Evolutionary conservation across 2,888 invertebrate species (phyloP), one percentile per base, ranked within the genome.

Genomic region (Tanytarsus gracilentus): DNA sequence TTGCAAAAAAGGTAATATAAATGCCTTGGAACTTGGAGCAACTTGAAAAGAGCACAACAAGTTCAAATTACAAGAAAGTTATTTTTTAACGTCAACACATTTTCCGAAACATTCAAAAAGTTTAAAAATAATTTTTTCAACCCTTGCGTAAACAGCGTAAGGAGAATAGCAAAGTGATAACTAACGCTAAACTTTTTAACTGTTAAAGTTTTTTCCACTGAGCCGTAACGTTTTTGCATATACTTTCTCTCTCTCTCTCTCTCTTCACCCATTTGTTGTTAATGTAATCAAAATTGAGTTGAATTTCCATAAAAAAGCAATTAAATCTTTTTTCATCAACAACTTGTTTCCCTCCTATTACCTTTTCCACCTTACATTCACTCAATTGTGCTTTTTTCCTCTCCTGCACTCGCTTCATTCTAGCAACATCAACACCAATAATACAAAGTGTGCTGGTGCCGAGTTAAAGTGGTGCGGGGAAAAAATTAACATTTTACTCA

Each of bases 261-360:
- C n/a, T n/a, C n/a, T n/a, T n/a, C n/a, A n/a, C n/a, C n/a, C n/a
- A n/a, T n/a, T 56, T 56, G 56, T 56, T 56, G 56, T 56, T 56
- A 44, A 56, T 58, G 58, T 48, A 58, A 58, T 58, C 58, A 58
- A 58, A 58, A 44, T 58, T 40, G 44, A 58, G 44, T 58, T 58
- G 44, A 58, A 58, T 58, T 58, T 58, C 44, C 58, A 58, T 58
- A 58, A 58, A 58, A 58, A 58, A 48, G 40, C 58, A 58, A 58
- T 58, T 58, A 58, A 58, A 58, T 58, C 58, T 58, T 58, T 58
- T 58, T 39, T 49, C 39, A 56, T 56, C 55, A 56, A 40, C 55
- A 56, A 58, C 30, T 49, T 49, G n/a, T 49, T 49, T 48, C 14
- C 7, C 40, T 44, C 18, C 16, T 44, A n/a, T 21, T 44, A 18